phyloP scores from a whole-genome alignment of 2,113 vertebrate species.

The Craseonycteris thonglongyai region DNA sequence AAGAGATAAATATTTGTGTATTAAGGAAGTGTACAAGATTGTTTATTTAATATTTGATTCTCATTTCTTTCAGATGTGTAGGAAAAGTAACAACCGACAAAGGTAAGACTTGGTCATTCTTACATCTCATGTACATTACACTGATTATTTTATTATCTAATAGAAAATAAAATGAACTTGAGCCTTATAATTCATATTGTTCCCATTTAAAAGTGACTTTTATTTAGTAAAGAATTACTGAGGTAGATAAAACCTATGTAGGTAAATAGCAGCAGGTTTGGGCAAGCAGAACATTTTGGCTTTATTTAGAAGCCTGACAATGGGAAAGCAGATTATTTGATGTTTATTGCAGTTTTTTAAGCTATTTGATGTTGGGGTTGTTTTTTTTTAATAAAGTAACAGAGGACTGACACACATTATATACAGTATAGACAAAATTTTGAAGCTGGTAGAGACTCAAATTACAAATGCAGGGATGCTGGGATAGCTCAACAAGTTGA shows the following conservation, averaged over 20 bases:
- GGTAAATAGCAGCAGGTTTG: neutral
- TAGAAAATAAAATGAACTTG: neutral
- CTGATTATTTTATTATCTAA: neutral
- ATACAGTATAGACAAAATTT: neutral
- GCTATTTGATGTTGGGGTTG: too few relatives aligned
- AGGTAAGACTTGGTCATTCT: conserved; percentile 76
- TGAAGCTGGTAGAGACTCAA: neutral
- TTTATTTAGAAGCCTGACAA: neutral
- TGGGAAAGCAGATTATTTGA: neutral
- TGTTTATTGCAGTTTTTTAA: neutral
- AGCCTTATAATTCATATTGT: neutral
- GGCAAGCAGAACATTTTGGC: neutral
- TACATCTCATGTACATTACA: neutral
- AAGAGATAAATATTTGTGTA: conserved; percentile 14
- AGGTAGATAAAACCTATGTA: neutral
- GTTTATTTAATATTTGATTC: conserved; percentile 29
- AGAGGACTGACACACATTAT: neutral
- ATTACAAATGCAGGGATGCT: neutral
- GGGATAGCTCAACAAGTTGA: too few relatives aligned
- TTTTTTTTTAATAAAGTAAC: neutral
- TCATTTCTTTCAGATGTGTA: conserved; percentile 72
- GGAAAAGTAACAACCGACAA: conserved; percentile 79
- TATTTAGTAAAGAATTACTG: neutral
- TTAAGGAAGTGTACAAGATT: neutral
- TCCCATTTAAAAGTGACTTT: neutral